Evolutionary conservation across 1,140 invertebrate genomes (phyloP), one percentile per base, ranked within the genome.

Genomic region (Lethocerus indicus): DNA sequence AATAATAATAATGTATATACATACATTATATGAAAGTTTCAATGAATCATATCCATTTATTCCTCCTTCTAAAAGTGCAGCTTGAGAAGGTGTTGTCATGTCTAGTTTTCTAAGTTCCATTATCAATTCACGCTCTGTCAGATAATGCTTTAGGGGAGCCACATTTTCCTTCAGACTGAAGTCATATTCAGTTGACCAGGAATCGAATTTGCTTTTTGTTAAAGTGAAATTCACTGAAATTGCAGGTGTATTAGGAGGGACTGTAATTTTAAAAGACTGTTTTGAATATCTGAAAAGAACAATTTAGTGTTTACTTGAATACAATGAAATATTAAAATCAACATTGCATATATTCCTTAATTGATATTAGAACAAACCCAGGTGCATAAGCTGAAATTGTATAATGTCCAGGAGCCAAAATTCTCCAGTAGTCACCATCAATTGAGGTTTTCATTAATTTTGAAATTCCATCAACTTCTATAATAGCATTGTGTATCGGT

Each of bases 351-450:
- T 5, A 6, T 32, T 23, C 16, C 14, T 26, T 6, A 18, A 27
- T 42, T 42, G 14, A 5, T 41, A 16, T 12, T 24, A 44, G 45
- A 45, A 37, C 61, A 59, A 57, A 80, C 69, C 80, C 81, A 35
- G 68, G 59, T 20, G 78, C 81, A 46, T 69, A 68, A 0, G 78
- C 82, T 3, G 79, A 88, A 23, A 98, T 63, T 53, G 80, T 81
- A 60, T 98, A 96, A 18, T 65, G 73, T 12, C 94, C 94, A 0
- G 94, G 92, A 7, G 78, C 59, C 0, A 98, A 64, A 20, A 98
- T 64, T 54, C 93, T 71, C 84, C 87, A 98, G 65, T 89, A 98
- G 68, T 98, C 94, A 0, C 95, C 95, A 53, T 74, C 67, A 18
- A 61, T 58, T 0, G 79, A 76, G 0, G 83, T 72, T 14, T 67